A percentile compares a stretch with the other conserved stretches of the same genome.
Conservation (phyloP, 30 jellyfish, hydroid and myxozoan genomes). For the Turritopsis dohrnii region DNA sequence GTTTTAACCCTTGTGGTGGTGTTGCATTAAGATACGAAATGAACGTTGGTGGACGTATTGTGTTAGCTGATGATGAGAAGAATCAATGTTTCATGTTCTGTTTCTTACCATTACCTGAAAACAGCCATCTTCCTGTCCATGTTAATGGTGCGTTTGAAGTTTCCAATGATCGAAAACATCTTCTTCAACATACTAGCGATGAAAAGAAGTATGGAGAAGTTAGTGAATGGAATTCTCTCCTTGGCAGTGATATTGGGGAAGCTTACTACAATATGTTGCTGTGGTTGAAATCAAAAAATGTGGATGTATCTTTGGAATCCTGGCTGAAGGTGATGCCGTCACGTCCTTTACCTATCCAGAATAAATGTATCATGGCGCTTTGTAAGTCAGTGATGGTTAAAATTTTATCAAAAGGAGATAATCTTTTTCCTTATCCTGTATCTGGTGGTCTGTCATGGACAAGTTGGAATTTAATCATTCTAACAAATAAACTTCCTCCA, state of each 20-base stretch:
- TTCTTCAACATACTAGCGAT: conserved; percentile 13
- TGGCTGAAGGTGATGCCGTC: conserved; percentile 20
- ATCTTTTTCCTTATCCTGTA: background rate
- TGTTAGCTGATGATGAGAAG: background rate
- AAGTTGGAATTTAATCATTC: background rate
- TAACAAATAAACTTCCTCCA: background rate
- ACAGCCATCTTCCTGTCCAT: conserved; percentile 49
- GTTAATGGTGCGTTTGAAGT: conserved; percentile 64
- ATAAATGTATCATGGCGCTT: background rate
- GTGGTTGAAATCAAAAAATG: background rate
- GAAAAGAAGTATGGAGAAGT: background rate
- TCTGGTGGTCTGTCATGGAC: conserved; percentile 3
- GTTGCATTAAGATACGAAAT: conserved; percentile 14
- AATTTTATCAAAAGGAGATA: background rate
- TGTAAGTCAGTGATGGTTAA: background rate
- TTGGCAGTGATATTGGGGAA: conserved; percentile 12
- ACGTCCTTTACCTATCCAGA: background rate
- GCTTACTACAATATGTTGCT: conserved; percentile 23
- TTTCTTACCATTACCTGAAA: conserved; percentile 59
- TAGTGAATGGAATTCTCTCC: conserved; percentile 26
- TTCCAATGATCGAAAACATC: conserved; percentile 41
- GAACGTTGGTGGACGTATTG: background rate
- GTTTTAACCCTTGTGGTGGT: conserved; percentile 37
- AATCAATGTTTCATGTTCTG: conserved; percentile 31
- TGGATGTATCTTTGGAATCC: background rate